Percentiles rank a stretch among this genome's conserved stretches.
Conservation (phyloP, 2,888 invertebrate species). For the Andrena chrysosceles region DNA sequence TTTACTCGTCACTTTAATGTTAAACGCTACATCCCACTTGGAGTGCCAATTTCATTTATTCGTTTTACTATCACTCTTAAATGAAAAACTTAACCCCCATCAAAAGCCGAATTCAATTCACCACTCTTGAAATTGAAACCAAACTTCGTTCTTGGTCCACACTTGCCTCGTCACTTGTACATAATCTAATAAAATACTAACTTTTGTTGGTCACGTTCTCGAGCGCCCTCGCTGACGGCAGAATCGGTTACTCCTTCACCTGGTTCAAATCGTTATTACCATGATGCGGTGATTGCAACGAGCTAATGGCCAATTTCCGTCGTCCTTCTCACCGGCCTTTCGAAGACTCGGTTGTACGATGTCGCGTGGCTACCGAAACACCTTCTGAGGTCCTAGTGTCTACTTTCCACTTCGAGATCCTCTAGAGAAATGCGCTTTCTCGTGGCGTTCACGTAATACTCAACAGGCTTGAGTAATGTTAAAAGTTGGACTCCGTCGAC, state of each 20-base stretch:
- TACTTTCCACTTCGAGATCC: constrained; percentile 70
- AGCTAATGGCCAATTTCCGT: neutral
- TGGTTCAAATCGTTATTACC: constrained; percentile 4
- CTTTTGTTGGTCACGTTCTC: neutral
- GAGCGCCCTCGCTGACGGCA: neutral
- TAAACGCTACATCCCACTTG: neutral
- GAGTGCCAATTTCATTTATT: neutral
- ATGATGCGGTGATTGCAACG: neutral
- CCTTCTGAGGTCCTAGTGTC: constrained; percentile 27
- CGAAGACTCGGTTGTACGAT: neutral
- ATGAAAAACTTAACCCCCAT: no score
- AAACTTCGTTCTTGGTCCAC: neutral
- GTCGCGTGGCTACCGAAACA: constrained; percentile 12
- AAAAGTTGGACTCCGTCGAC: constrained; percentile 6
- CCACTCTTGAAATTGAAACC: neutral
- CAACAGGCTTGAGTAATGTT: constrained; percentile 51
- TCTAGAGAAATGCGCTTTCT: constrained; percentile 82
- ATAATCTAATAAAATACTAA: neutral
- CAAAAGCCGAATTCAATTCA: no score
- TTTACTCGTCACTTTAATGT: neutral
- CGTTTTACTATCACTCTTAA: neutral
- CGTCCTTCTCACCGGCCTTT: neutral
- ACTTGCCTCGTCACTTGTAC: no score
- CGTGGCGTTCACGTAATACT: constrained; percentile 78
- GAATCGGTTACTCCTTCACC: neutral